Base-by-base conservation (phyloP, 2,888 invertebrate species). In the Synergus itoensis region DNA sequence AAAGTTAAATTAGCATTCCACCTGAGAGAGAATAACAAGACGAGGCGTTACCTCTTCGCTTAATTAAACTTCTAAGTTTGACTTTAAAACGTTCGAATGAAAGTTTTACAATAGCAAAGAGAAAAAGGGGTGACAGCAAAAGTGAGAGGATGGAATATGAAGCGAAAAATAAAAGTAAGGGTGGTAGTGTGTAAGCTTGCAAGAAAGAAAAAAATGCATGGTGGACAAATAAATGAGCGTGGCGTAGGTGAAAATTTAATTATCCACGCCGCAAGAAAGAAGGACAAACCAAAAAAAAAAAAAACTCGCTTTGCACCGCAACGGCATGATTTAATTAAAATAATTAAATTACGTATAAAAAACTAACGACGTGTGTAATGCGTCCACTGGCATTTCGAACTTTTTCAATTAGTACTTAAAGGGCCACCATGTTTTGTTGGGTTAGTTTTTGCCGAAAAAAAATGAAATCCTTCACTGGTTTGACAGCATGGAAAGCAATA, bases 1-100 rank as follows among this genome's bases (percentile, higher is more conserved):
- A 79, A 83, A 88, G 84, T 86, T 87, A 87, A 88, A 88, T 86
- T 85, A 84, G 85, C 85, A 84, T 88, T 87, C 84, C 79, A 64
- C 77, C 43, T 73, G 76, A 77, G 83, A 84, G 80, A 84, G 84
- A 83, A 80, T 84, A 84, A 82, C 82, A 76, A 85, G 28, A 79
- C 77, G 81, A 18, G 60, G 12, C 21, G 7, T 45, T 80, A 78
- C 60, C 76, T 57, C 63, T 81, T 76, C 84, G 82, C 80, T 84
- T 84, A 87, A 88, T 87, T 88, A 86, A 88, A 87, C 84, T 84
- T 80, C 64, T 60, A 79, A 79, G 64, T 77, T 41, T 48, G 18
- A 80, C 43, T 75, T 53, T 53, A 69, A 69, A 69, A n/a, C 11
- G 48, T 69, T 48, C 4, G 28, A 69, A 69, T 69, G 48, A n/a